phyloP scores from a whole-genome alignment of 2,797 vertebrate species.

The Percopsis omiscomaycus region DNA sequence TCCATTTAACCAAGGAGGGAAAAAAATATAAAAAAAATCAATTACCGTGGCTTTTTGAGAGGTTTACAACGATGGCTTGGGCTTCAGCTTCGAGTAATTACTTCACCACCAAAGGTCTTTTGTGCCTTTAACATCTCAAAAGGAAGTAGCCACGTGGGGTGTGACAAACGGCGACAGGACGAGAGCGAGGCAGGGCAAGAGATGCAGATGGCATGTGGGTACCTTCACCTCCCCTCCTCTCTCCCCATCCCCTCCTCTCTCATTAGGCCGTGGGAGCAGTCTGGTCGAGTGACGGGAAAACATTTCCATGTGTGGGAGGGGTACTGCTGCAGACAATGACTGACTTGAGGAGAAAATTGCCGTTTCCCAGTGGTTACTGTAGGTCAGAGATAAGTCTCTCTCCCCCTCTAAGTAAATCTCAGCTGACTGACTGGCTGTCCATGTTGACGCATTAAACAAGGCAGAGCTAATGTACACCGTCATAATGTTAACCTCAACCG shows the following conservation, averaged over 20 bases:
- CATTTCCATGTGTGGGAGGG: conserved; percentile 15
- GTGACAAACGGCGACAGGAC: conserved; percentile 9
- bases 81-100: conserved; percentile 25
- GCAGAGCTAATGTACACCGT: no score
- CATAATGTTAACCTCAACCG: no score
- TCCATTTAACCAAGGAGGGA: conserved; percentile 5
- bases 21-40: conserved; percentile 5
- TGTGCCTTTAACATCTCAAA: conserved; percentile 8
- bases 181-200: background rate
- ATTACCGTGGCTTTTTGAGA: conserved; percentile 10
- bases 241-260: background rate
- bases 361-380: no score
- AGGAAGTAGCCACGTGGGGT: conserved; percentile 11
- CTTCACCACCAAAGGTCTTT: conserved; percentile 11
- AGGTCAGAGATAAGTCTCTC: no score
- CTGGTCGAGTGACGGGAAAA: conserved; percentile 9
- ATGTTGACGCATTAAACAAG: no score
- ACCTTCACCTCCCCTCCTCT: background rate
- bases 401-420: no score
- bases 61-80: conserved; percentile 8
- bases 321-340: background rate
- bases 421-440: no score
- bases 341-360: conserved; percentile 11
- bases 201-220: conserved; percentile 5
- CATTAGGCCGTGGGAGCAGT: conserved; percentile 3